Conservation (phyloP, 2,113 vertebrate genomes). For the Bufo bufo region DNA sequence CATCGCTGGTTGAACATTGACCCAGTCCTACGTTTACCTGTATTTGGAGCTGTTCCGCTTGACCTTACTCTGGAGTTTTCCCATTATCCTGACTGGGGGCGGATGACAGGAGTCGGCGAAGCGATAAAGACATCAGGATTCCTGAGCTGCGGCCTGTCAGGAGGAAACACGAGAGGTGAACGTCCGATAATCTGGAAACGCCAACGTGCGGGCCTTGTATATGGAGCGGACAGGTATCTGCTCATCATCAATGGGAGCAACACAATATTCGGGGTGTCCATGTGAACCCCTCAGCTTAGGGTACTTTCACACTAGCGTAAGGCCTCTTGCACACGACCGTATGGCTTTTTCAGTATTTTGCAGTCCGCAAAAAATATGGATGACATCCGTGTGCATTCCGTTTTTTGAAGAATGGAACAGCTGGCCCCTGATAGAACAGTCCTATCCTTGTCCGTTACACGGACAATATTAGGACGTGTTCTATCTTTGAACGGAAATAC, state of each 20-base stretch:
- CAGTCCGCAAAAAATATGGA: no score
- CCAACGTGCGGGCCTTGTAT: no score
- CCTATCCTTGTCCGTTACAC: no score
- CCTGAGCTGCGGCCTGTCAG: background rate
- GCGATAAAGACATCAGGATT: conserved; percentile 31
- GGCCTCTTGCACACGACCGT: no score
- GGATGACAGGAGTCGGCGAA: background rate
- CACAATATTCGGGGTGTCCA: background rate
- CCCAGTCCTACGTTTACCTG: conserved; percentile 72
- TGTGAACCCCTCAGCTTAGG: background rate
- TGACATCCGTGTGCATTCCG: no score
- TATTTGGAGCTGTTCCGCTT: conserved; percentile 78
- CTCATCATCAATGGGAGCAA: background rate
- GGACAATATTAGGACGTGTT: no score
- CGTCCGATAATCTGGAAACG: background rate
- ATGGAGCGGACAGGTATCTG: no score
- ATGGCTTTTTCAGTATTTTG: no score
- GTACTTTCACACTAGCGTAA: no score
- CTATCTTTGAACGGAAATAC: no score
- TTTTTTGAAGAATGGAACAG: no score
- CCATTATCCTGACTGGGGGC: conserved; percentile 71
- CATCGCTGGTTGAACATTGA: background rate
- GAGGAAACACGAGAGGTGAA: background rate
- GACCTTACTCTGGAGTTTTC: conserved; percentile 91
- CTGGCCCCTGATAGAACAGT: no score